Evolutionary conservation across 2,888 invertebrate genomes (phyloP).

Genomic region (Ophion slaviceki): DNA sequence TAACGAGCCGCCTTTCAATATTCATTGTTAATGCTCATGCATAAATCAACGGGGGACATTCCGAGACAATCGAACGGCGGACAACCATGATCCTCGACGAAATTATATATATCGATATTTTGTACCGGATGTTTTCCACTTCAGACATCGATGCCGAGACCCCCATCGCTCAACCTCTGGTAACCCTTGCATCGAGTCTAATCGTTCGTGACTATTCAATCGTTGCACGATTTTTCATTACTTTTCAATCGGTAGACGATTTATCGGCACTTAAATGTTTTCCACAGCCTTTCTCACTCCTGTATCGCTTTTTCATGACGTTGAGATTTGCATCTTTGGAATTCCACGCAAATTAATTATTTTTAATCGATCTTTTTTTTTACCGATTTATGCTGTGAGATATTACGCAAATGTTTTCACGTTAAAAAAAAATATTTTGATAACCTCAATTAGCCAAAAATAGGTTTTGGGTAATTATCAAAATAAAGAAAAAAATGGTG

Average conservation of each 20-base stretch:
- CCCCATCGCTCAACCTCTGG: constrained; percentile 20
- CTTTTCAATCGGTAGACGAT: neutral
- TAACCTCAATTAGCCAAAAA: too few species aligned
- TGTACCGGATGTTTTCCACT: constrained; percentile 53
- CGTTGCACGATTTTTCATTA: neutral
- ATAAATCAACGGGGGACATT: constrained; percentile 13
- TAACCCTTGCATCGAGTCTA: constrained; percentile 30
- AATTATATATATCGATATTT: constrained; percentile 14
- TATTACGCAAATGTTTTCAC: too few species aligned
- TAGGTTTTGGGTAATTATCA: too few species aligned
- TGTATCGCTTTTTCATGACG: too few species aligned
- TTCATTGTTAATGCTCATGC: constrained; percentile 1
- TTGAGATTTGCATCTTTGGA: too few species aligned
- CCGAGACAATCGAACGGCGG: constrained; percentile 16
- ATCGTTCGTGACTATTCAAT: neutral
- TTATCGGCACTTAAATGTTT: neutral
- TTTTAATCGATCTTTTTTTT: too few species aligned
- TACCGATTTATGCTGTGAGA: too few species aligned
- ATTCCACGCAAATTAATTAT: too few species aligned
- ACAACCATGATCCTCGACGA: constrained; percentile 11
- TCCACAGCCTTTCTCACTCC: too few species aligned
- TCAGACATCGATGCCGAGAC: constrained; percentile 39
- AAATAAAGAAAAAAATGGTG: too few species aligned
- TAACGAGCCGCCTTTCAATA: neutral
- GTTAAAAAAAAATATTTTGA: too few species aligned